A percentile compares a stretch with the other conserved stretches of the same genome.
Evolutionary conservation across 2,797 vertebrate genomes (phyloP).

Genomic region (Ctenopoma kingsleyae): DNA sequence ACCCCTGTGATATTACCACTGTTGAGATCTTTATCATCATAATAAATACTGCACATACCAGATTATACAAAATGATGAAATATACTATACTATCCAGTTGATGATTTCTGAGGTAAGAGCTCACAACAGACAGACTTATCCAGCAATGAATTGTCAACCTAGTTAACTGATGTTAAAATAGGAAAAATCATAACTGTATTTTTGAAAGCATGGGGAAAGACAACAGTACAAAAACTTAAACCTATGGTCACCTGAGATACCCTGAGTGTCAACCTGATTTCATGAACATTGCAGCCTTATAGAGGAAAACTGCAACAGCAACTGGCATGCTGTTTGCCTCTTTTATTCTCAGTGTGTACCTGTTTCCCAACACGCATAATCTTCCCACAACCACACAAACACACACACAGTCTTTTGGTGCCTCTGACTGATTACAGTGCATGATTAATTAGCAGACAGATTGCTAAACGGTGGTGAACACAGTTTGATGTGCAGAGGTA

Average conservation of each 20-base stretch:
- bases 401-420: slow-evolving; percentile 27
- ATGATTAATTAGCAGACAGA: slow-evolving; percentile 85
- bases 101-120: background rate
- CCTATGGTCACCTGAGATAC: background rate
- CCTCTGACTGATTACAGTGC: slow-evolving; percentile 79
- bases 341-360: slow-evolving; percentile 31
- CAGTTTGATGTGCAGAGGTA: slow-evolving; percentile 77
- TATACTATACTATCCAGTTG: slow-evolving; percentile 7
- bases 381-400: slow-evolving; percentile 20
- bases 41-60: slow-evolving; percentile 49
- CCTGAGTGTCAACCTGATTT: slow-evolving; percentile 17
- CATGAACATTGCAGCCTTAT: slow-evolving; percentile 14
- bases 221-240: slow-evolving; percentile 14
- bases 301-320: slow-evolving; percentile 14
- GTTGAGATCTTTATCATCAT: slow-evolving; percentile 62
- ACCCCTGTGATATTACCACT: slow-evolving; percentile 52
- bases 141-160: slow-evolving; percentile 25
- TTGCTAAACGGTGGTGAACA: slow-evolving; percentile 79
- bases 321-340: slow-evolving; percentile 26
- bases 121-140: slow-evolving; percentile 10
- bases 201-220: background rate
- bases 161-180: slow-evolving; percentile 4
- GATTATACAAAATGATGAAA: slow-evolving; percentile 39
- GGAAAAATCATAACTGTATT: slow-evolving; percentile 8
- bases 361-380: slow-evolving; percentile 23